Evolutionary conservation across 2,797 vertebrate species (phyloP), one percentile per base, ranked within the genome.

Genomic region (Glyptemys insculpta): DNA sequence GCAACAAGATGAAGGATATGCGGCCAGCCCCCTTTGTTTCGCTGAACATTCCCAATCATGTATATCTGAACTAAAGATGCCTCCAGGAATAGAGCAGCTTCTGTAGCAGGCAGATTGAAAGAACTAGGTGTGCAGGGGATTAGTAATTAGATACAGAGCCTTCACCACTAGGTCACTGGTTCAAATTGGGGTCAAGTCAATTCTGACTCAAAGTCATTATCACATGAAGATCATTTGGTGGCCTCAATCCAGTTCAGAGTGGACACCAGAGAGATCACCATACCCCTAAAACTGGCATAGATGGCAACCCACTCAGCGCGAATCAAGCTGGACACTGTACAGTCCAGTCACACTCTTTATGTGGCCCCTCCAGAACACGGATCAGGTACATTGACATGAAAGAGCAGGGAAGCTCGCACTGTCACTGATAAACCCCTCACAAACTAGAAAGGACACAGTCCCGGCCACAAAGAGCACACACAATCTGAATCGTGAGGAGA

Each of bases 131-230:
- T 62, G 91, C 90, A 86, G 83, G 87, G 83, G 49, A 93, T 87
- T 14, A 91, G 95, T 83, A 91, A 97, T 83, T 27, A 15, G 81
- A 95, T 85, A 74, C 83, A 84, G 92, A 11, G 86, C 41, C 59
- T 47, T 95, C 94, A 89, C 92, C 89, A 84, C 83, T 41, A 81
- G 95, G 96, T 92, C 95, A 86, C 68, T 81, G 79, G 94, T 97
- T 97, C 97, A 97, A 1, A 16, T 16, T 79, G 50, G 88, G 93
- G 96, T 88, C 87, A 94, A 95, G 86, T 81, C 92, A 96, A 96
- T 94, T 97, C 91, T 94, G 90, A 3, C 34, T 27, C 65, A 94
- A 92, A 50, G 5, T 54, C 1, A 2, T 56, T 86, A 90, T 91
- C 91, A 83, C 76, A 23, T n/a, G 47, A 59, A 92, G 81, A 90